These are phyloP conservation scores for Synanthedon tipuliformis DNA, from an alignment of 2,888 invertebrate genomes.

Conservation along the genomic window DNA sequence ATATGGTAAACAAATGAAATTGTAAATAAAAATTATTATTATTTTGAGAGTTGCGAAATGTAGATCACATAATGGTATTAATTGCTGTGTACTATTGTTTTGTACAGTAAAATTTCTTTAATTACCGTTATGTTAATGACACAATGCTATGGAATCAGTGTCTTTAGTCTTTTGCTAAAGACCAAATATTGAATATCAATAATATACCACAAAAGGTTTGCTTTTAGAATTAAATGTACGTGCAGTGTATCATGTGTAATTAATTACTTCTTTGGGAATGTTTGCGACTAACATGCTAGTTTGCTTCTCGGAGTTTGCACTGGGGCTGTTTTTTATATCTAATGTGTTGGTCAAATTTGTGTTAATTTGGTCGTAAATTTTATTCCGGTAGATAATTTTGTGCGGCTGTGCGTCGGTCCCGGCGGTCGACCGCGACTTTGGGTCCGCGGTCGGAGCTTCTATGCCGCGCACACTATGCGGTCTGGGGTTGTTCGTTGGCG, in stretches of 20 bases:
- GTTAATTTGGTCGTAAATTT: not conserved
- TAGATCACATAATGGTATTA: too few relatives aligned
- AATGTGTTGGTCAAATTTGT: not conserved
- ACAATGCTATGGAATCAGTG: too few relatives aligned
- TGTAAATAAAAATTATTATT: too few relatives aligned
- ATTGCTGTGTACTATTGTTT: too few relatives aligned
- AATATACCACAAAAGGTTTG: not conserved
- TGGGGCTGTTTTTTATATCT: not conserved
- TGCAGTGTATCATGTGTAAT: too few relatives aligned
- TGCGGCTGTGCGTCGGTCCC: constrained; percentile 57
- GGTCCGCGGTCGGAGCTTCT: constrained; percentile 63
- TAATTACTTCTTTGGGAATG: not conserved
- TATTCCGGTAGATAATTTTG: constrained; percentile 33
- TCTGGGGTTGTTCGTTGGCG: constrained; percentile 63
- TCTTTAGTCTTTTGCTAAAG: too few relatives aligned
- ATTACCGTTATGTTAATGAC: too few relatives aligned
- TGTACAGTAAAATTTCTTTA: too few relatives aligned
- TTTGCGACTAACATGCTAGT: constrained; percentile 10
- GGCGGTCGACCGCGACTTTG: constrained; percentile 60
- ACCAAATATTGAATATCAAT: not conserved
- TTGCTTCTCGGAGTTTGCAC: not conserved
- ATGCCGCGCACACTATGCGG: constrained; percentile 64
- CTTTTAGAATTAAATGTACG: not conserved
- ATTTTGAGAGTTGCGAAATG: too few relatives aligned
- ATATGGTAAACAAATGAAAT: too few relatives aligned